Conservation (phyloP, 2,888 invertebrate genomes). For the Oegoconia quadripuncta region DNA sequence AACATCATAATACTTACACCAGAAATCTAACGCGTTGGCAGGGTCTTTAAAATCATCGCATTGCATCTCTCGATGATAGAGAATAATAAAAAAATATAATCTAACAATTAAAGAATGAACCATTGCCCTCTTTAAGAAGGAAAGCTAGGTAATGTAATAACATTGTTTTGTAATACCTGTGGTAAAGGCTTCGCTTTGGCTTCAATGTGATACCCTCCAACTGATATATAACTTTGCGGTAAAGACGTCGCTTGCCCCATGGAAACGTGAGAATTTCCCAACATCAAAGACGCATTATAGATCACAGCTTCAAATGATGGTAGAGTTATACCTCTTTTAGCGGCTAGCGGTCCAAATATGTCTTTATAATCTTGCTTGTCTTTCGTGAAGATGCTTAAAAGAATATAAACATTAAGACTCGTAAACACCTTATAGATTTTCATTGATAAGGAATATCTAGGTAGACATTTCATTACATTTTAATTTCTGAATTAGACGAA, state of each 20-base stretch:
- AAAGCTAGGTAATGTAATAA: background rate
- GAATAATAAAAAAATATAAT: background rate
- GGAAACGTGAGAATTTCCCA: constrained; percentile 49
- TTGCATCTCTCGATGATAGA: too few relatives aligned
- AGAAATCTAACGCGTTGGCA: too few relatives aligned
- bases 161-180: constrained; percentile 24
- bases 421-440: too few relatives aligned
- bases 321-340: constrained; percentile 32
- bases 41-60: too few relatives aligned
- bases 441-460: too few relatives aligned
- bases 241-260: constrained; percentile 31
- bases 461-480: too few relatives aligned
- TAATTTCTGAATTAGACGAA: too few relatives aligned
- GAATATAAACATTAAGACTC: too few relatives aligned
- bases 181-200: constrained; percentile 40
- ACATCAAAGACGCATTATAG: constrained; percentile 45
- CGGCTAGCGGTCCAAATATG: constrained; percentile 28
- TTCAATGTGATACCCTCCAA: constrained; percentile 54
- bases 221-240: constrained; percentile 44
- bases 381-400: background rate
- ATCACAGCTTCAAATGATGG: constrained; percentile 35
- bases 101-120: background rate
- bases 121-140: background rate
- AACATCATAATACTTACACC: background rate
- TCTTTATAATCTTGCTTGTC: constrained; percentile 20